Evolutionary conservation across 2,888 invertebrate genomes (phyloP).

Genomic region (Trachelus tabidus): DNA sequence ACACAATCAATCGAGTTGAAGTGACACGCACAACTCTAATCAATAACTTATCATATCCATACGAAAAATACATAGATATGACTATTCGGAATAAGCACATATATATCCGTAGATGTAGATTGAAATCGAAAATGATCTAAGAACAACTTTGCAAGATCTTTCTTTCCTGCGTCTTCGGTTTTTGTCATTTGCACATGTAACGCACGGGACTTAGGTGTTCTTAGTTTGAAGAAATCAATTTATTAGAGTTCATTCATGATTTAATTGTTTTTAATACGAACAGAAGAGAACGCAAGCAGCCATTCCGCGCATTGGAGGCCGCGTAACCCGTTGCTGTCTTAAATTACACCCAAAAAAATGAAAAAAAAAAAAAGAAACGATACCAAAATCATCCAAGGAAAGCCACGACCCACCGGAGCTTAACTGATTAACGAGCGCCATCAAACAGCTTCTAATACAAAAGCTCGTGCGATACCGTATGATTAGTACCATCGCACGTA

Average conservation of each 20-base stretch:
- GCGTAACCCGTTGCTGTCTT: background rate
- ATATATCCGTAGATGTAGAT: background rate
- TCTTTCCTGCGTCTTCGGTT: background rate
- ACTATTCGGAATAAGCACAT: background rate
- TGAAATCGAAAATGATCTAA: background rate
- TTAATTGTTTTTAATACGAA: slow-evolving; percentile 40
- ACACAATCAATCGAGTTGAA: background rate
- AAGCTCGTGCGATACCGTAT: background rate
- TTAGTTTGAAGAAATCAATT: slow-evolving; percentile 48
- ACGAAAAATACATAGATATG: background rate
- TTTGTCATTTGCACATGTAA: background rate
- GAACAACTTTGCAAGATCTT: background rate
- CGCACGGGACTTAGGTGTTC: background rate
- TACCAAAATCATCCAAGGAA: background rate
- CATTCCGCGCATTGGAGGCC: background rate
- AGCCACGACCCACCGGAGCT: background rate
- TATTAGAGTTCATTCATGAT: slow-evolving; percentile 57
- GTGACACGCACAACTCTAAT: background rate
- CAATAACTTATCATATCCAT: background rate
- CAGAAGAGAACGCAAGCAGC: slow-evolving; percentile 48
- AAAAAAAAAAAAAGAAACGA: background rate
- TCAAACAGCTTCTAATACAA: background rate
- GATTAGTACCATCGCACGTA: background rate
- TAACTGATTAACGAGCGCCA: background rate
- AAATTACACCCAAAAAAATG: background rate